Evolutionary conservation across 2,113 vertebrate species (phyloP), one percentile per base, ranked within the genome.

Genomic region (Empidonax alnorum): DNA sequence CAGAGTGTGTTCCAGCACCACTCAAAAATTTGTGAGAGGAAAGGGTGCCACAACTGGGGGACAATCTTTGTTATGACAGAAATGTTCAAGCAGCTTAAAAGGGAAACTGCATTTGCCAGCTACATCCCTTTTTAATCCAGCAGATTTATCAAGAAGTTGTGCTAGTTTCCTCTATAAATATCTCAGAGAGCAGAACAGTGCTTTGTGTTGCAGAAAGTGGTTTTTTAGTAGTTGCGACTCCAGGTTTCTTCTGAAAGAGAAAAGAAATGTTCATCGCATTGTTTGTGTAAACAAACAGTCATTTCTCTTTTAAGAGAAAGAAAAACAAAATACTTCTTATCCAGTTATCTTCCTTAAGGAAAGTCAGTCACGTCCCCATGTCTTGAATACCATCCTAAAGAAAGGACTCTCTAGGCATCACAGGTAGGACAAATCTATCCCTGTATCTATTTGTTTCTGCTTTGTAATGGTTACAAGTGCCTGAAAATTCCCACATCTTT

Each of bases 61-160:
- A 93, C 96, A 97, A 95, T 63, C 75, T 97, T 98, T 98, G 96
- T 97, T 98, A 95, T 97, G 98, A 98, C 97, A 98, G 97, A 97
- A 96, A 89, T 93, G 77, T 78, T 97, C 80, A 93, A 93, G 94
- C 68, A 96, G 91, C 83, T 96, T 95, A 82, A 93, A 96, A 97
- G 88, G 92, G 91, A 97, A 97, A 94, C 90, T 39, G 47, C 67
- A 14, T 96, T 94, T 91, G 83, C 81, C 94, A 94, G 73, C 72
- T 30, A 12, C 87, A 93, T 93, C 95, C 73, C 65, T 95, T 97
- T 95, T 97, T 93, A 95, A 97, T 90, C 95, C 89, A 94, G 86
- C 75, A 91, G 80, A 95, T 96, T 96, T 87, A 96, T 97, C 89
- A 97, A 98, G 94, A 96, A 92, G 81, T 92, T 97, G 71, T 93